Conservation (phyloP, 2,797 vertebrate genomes). For the Distichodus sexfasciatus region DNA sequence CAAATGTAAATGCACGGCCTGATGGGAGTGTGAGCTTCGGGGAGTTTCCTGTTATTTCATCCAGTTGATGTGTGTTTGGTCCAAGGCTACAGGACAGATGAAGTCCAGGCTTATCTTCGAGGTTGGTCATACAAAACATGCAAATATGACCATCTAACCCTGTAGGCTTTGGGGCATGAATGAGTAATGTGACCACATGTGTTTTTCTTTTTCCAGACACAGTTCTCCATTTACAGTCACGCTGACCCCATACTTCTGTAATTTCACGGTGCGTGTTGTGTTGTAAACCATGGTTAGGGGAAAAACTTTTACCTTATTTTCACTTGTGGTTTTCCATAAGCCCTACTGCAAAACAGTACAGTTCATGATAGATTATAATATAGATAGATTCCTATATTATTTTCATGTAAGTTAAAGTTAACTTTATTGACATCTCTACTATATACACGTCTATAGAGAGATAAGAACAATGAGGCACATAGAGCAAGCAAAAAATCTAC, state of each 20-base stretch:
- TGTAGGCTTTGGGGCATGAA: background rate
- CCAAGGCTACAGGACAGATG: background rate
- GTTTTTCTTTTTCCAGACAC: no score
- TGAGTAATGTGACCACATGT: slow-evolving; percentile 11
- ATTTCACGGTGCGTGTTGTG: no score
- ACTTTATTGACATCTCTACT: no score
- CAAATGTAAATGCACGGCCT: background rate
- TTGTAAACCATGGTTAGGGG: no score
- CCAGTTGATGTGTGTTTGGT: background rate
- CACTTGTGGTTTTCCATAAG: slow-evolving; percentile 1
- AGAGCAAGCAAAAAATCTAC: no score
- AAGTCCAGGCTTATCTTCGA: background rate
- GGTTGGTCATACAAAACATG: background rate
- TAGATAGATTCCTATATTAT: no score
- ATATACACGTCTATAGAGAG: no score
- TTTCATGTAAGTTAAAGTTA: no score
- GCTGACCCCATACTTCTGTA: slow-evolving; percentile 18
- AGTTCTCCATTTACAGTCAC: no score
- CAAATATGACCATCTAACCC: background rate
- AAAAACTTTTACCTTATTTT: background rate
- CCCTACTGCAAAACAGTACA: no score
- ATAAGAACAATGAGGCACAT: no score
- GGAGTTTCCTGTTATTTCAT: background rate
- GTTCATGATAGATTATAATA: no score
- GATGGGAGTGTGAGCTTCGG: background rate